Base-by-base conservation (phyloP, 1,140 invertebrate genomes). In the Dendrolimus punctatus region DNA sequence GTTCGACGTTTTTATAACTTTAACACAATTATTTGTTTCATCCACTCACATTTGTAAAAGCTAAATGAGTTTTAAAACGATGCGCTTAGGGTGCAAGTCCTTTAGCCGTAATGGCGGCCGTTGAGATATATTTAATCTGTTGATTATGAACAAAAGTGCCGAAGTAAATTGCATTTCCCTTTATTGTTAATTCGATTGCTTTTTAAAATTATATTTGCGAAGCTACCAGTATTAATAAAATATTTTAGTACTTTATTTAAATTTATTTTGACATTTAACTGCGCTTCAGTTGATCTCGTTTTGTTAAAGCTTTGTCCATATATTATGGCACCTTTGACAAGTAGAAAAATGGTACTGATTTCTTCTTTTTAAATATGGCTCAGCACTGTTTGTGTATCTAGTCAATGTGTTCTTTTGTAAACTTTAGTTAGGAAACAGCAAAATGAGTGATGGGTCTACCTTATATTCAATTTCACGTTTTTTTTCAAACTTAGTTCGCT, bases 1-100 rank as follows among this genome's bases (percentile, higher is more conserved):
- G 58, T 48, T 62, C 51, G 59, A 68, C 57, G 64, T 64, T 69
- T 69, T 69, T 66, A 65, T 58, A 39, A 40, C 39, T 38, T 51
- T 41, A 40, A 58, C 60, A 64, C 58, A 59, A 59, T 62, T 60
- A 53, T 55, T 48, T 55, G 41, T 50, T 39, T 37, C 50, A 38
- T 9, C 8, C 45, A 8, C 37, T 37, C 38, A 39, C 7, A 45
- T 44, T n/a, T 38, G 6, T 42, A 37, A 39, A 37, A 37, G 43
- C 44, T 57, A 55, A 37, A 48, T 50, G 47, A 49, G 7, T 52
- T 55, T 57, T 58, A 58, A 44, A 43, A 46, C 43, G 40, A 51
- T 6, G 41, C 46, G 10, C 52, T 49, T 51, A 23, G 50, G 53
- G 40, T 45, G 36, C 49, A 49, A 39, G 42, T 50, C 8, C 38